These are phyloP conservation scores for Myocastor coypus DNA, from an alignment of 2,113 vertebrate species.

Conservation along the genomic window DNA sequence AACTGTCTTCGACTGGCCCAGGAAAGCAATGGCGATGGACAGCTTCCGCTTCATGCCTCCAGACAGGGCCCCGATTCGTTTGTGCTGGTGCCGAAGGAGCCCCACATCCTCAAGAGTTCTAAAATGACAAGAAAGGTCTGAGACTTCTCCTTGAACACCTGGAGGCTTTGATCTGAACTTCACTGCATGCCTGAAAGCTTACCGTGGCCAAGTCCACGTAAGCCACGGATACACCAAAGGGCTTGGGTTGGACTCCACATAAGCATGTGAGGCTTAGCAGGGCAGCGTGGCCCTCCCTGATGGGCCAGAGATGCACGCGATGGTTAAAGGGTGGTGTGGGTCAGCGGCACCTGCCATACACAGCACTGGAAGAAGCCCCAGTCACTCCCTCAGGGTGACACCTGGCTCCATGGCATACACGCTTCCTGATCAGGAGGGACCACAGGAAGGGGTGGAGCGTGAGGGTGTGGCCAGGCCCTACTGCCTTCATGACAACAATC, in stretches of 20 bases:
- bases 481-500: background rate
- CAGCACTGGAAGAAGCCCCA: background rate
- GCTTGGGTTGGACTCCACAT: rapidly evolving
- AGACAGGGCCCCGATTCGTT: conserved; percentile 79
- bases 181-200: background rate
- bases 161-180: background rate
- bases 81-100: conserved; percentile 81
- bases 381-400: background rate
- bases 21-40: conserved; percentile 94
- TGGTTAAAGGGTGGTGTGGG: rapidly evolving
- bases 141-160: background rate
- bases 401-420: background rate
- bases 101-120: conserved; percentile 84
- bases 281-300: rapidly evolving
- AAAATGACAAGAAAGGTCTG: background rate
- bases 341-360: rapidly evolving
- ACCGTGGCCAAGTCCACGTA: background rate
- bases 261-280: rapidly evolving
- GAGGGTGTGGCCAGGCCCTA: background rate
- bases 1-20: conserved; percentile 91
- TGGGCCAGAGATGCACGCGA: rapidly evolving
- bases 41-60: conserved; percentile 95
- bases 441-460: rapidly evolving
- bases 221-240: rapidly evolving
- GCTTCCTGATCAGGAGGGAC: too few relatives aligned